A percentile compares a stretch with the other conserved stretches of the same genome.
Evolutionary conservation across 2,797 vertebrate genomes (phyloP).

Genomic region (Hoplostethus atlanticus): DNA sequence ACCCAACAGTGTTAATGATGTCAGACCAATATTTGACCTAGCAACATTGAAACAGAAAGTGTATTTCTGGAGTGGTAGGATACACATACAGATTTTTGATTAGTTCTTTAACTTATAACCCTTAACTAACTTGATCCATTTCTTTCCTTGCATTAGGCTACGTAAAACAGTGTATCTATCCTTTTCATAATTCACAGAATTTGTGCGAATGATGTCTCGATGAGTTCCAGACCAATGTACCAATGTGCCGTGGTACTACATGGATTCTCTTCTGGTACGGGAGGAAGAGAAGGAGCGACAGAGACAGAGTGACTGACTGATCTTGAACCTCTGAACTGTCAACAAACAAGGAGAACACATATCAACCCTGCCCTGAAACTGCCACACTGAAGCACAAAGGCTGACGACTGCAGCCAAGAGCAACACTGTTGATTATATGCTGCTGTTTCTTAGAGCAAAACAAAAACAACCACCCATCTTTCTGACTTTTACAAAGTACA

Average conservation of each 20-base stretch:
- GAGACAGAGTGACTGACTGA: constrained; percentile 37
- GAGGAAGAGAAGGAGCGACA: constrained; percentile 31
- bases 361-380: constrained; percentile 76
- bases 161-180: constrained; percentile 10
- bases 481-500: constrained; percentile 65
- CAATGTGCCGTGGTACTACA: background rate
- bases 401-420: constrained; percentile 53
- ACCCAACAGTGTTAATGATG: constrained; percentile 2
- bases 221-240: constrained; percentile 74
- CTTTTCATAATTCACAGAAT: constrained; percentile 84
- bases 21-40: background rate
- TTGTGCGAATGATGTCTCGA: constrained; percentile 98
- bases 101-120: background rate
- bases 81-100: too few species aligned
- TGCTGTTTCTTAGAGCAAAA: constrained; percentile 64
- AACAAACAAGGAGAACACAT: constrained; percentile 64
- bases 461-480: constrained; percentile 61
- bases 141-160: background rate
- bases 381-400: constrained; percentile 67
- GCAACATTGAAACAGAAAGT: background rate
- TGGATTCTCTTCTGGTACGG: constrained; percentile 7
- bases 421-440: constrained; percentile 61
- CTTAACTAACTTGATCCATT: background rate
- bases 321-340: constrained; percentile 66
- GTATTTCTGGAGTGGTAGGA: background rate